A percentile compares a stretch with the other conserved stretches of the same genome.
These are phyloP conservation scores for Hipposideros armiger DNA, from an alignment of 2,113 vertebrate species.

Conservation along the genomic window DNA sequence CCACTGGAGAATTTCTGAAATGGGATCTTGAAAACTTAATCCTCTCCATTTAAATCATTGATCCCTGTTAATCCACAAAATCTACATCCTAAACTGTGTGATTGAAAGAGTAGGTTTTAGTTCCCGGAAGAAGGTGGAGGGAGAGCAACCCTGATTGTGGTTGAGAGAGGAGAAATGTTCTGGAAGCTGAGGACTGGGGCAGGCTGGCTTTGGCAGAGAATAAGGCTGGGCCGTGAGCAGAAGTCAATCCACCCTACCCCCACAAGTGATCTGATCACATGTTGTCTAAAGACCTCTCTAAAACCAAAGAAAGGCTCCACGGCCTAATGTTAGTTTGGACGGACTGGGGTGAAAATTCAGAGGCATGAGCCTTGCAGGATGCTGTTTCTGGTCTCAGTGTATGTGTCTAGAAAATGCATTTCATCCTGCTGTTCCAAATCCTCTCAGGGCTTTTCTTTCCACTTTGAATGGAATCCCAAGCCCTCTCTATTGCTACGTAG, in stretches of 20 bases:
- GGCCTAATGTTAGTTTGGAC: not conserved
- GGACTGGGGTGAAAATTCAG: not conserved
- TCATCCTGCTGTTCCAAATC: not conserved
- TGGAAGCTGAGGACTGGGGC: not conserved
- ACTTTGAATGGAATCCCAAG: not conserved
- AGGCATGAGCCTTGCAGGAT: not conserved
- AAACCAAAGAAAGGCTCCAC: not conserved
- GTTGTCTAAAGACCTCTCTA: not conserved
- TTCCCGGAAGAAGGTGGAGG: not conserved
- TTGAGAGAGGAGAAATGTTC: not conserved
- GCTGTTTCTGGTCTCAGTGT: not conserved
- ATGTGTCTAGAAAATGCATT: not conserved
- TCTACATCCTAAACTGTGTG: not conserved
- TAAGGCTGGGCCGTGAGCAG: not conserved
- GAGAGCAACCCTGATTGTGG: not conserved
- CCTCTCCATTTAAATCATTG: not conserved
- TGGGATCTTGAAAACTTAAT: not conserved
- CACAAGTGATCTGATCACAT: not conserved
- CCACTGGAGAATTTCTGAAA: not conserved
- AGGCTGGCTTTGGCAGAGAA: not conserved
- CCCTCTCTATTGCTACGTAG: not conserved
- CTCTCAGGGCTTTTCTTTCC: not conserved
- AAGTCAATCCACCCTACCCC: not conserved
- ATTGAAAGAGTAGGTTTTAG: not conserved
- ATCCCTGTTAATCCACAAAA: conserved; percentile 1